phyloP scores from a whole-genome alignment of 2,888 invertebrate species.

The Tinea trinotella region DNA sequence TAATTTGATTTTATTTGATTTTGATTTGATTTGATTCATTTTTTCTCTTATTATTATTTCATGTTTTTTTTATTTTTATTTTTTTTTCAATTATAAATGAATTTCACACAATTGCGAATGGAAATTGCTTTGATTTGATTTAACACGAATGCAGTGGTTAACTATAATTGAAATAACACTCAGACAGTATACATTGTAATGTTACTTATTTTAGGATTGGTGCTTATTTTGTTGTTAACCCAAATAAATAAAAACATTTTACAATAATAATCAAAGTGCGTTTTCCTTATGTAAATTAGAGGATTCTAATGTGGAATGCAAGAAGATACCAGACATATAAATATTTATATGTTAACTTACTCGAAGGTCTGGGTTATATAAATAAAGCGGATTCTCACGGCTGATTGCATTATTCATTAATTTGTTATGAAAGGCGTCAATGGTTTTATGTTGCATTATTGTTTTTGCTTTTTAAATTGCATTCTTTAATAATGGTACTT shows the following conservation, averaged over 20 bases:
- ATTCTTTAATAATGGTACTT: slow-evolving; percentile 12
- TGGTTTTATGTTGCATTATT: neutral
- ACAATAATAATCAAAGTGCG: neutral
- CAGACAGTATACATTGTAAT: too few species aligned
- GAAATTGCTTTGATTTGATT: too few species aligned
- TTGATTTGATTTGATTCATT: too few species aligned
- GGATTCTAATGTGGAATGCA: slow-evolving; percentile 3
- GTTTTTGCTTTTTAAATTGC: slow-evolving; percentile 18
- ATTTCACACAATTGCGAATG: too few species aligned
- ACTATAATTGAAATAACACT: too few species aligned
- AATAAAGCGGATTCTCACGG: slow-evolving; percentile 10
- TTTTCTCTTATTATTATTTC: too few species aligned
- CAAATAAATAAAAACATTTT: neutral
- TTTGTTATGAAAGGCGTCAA: neutral
- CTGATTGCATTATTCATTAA: neutral
- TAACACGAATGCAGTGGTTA: too few species aligned
- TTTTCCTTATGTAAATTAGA: neutral
- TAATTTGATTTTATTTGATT: too few species aligned
- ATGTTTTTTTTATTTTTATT: too few species aligned
- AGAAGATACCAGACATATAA: neutral
- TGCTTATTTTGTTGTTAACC: too few species aligned
- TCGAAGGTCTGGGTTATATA: slow-evolving; percentile 5
- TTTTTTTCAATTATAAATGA: too few species aligned
- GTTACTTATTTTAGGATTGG: too few species aligned
- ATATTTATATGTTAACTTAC: neutral